Evolutionary conservation across 2,888 invertebrate species (phyloP).

Genomic region (Sclerodermus sp.): DNA sequence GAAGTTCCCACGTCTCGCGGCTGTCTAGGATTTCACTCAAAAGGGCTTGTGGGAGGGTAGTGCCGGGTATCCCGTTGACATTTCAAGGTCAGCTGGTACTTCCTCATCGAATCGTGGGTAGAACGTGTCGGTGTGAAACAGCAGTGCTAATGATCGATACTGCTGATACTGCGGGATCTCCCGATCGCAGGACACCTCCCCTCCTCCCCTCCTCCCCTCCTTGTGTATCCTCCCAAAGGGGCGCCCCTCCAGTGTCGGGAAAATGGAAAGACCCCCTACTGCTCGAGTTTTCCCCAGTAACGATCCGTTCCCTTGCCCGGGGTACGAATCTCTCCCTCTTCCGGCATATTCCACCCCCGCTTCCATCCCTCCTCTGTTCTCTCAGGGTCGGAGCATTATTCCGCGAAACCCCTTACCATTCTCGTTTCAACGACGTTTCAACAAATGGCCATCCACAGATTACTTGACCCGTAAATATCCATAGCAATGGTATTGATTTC

Average conservation of each 20-base stretch:
- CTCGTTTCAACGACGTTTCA: too few relatives aligned
- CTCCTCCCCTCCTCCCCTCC: slow-evolving; percentile 3
- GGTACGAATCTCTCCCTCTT: slow-evolving; percentile 30
- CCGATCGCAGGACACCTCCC: slow-evolving; percentile 18
- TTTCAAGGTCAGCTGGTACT: too few relatives aligned
- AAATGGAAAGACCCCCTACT: slow-evolving; percentile 36
- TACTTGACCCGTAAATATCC: too few relatives aligned
- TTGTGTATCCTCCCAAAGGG: slow-evolving; percentile 1
- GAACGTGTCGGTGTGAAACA: neutral
- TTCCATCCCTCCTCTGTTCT: slow-evolving; percentile 5
- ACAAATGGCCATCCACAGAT: too few relatives aligned
- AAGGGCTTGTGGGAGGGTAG: too few relatives aligned
- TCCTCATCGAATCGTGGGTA: too few relatives aligned
- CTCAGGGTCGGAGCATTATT: slow-evolving; percentile 1
- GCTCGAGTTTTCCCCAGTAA: slow-evolving; percentile 43
- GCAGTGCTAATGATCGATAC: slow-evolving; percentile 28
- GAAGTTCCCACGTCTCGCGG: too few relatives aligned
- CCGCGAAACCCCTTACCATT: neutral
- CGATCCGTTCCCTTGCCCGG: slow-evolving; percentile 53
- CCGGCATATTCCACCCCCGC: neutral
- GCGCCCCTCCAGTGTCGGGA: slow-evolving; percentile 29
- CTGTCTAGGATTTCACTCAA: too few relatives aligned
- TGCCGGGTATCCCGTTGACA: too few relatives aligned
- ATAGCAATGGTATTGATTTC: too few relatives aligned
- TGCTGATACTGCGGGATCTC: slow-evolving; percentile 25